A percentile compares a stretch with the other conserved stretches of the same genome.
Evolutionary conservation across 2,797 vertebrate genomes (phyloP).

Genomic region (Silurus lanzhouensis): DNA sequence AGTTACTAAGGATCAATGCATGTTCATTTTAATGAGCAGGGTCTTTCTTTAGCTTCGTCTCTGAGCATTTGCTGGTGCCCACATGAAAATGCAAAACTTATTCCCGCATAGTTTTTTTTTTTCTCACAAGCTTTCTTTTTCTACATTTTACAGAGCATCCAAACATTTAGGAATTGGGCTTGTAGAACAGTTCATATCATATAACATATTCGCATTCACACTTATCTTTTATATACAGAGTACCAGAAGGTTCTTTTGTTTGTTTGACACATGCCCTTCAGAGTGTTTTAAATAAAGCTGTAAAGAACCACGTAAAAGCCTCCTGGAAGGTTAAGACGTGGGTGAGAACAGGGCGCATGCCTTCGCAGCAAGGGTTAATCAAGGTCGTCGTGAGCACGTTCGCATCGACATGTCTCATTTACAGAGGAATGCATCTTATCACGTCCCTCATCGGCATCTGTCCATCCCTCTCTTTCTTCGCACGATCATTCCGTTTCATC

Average conservation of each 20-base stretch:
- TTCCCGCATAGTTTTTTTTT: background rate
- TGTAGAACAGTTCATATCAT: too few species aligned
- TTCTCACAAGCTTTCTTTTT: background rate
- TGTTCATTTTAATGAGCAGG: background rate
- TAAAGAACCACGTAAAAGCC: background rate
- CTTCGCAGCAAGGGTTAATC: slow-evolving; percentile 43
- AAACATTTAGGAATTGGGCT: too few species aligned
- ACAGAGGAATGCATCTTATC: slow-evolving; percentile 56
- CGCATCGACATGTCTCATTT: slow-evolving; percentile 50
- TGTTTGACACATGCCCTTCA: background rate
- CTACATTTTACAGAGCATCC: too few species aligned
- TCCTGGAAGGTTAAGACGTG: background rate
- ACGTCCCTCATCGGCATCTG: slow-evolving; percentile 42
- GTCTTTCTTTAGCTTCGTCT: background rate
- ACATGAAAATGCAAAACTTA: background rate
- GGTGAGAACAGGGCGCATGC: background rate
- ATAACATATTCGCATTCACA: too few species aligned
- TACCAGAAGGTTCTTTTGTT: background rate
- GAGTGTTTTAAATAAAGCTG: background rate
- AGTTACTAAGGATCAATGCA: background rate
- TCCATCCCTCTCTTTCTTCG: slow-evolving; percentile 26
- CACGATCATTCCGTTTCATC: slow-evolving; percentile 27
- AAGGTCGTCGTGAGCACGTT: slow-evolving; percentile 34
- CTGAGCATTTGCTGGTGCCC: background rate
- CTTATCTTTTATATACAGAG: background rate